Conservation (phyloP, 2,888 invertebrate species). For the Diaphora mendica region DNA sequence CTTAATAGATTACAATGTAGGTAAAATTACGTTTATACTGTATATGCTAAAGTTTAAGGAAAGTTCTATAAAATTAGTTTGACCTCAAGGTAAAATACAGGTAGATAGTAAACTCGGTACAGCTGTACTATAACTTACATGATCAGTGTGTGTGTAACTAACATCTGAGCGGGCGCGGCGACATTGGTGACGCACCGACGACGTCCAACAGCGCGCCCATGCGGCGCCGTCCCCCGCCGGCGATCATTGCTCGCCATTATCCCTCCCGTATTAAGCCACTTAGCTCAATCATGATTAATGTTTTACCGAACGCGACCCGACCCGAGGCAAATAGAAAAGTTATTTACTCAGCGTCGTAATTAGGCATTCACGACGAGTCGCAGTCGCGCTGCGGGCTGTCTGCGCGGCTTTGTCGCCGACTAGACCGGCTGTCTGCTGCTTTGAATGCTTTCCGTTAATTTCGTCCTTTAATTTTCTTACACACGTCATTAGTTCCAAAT, state of each 20-base stretch:
- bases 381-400: conserved; percentile 77
- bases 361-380: conserved; percentile 84
- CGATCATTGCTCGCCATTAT: conserved; percentile 85
- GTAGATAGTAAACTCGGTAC: conserved; percentile 12
- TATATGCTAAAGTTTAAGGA: background rate
- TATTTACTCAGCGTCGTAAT: conserved; percentile 84
- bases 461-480: conserved; percentile 55
- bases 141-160: conserved; percentile 25
- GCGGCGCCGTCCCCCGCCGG: conserved; percentile 82
- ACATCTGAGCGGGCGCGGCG: conserved; percentile 40
- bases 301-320: conserved; percentile 82
- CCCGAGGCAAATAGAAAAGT: conserved; percentile 84
- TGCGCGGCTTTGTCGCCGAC: conserved; percentile 72
- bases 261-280: conserved; percentile 86
- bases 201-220: conserved; percentile 74
- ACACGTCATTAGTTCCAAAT: conserved; percentile 31
- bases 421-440: conserved; percentile 76
- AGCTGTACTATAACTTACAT: background rate
- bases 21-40: too few species aligned
- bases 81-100: background rate
- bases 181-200: conserved; percentile 67
- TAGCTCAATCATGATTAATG: conserved; percentile 87
- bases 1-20: background rate
- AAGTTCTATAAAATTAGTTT: background rate
- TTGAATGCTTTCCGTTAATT: conserved; percentile 63